Base-by-base conservation (phyloP, 2,113 vertebrate species). In the Narcine bancroftii region DNA sequence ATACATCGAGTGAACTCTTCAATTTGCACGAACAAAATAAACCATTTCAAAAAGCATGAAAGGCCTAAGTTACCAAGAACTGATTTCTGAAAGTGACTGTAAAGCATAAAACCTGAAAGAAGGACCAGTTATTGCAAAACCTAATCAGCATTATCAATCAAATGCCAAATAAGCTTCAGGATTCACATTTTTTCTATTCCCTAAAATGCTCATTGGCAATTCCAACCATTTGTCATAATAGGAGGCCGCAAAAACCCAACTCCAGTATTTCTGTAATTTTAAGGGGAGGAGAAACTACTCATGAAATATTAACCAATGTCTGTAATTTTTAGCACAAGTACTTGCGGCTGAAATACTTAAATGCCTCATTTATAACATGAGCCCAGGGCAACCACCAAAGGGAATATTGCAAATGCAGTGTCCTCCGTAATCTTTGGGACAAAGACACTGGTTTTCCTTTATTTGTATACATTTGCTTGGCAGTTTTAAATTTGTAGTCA, bases 11-110 rank as follows among this genome's bases (percentile, higher is more conserved):
- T 17, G 36, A 77, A 77, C 39, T 42, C 13, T 13, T n/a, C 42
- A 3, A 77, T 83, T 83, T 50, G 29, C 47, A 83, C 79, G 11
- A 53, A 81, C 76, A 79, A 81, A 81, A 81, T 50, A 50, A 81
- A 1, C 79, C 29, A 15, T 81, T 83, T 47, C 79, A 29, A 0
- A 15, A 83, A 33, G 26, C 50, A 11, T 83, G 47, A 83, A 29
- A 83, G 50, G 17, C 36, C 11, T 6, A 69, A 26, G 45, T 79
- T 42, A 79, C 9, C 24, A 29, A 9, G 1, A 24, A 11, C 19
- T 26, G 76, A 79, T 26, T 79, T 42, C 42, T 9, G 42, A 47
- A 21, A 79, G 42, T 53, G 10, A 50, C 53, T 50, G 47, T n/a
- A 15, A 33, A 2, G 26, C 29, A 33, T 11, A 53, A 45, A 47